Evolutionary conservation across 2,797 vertebrate genomes (phyloP), one percentile per base, ranked within the genome.

Genomic region (Anguilla megastoma): DNA sequence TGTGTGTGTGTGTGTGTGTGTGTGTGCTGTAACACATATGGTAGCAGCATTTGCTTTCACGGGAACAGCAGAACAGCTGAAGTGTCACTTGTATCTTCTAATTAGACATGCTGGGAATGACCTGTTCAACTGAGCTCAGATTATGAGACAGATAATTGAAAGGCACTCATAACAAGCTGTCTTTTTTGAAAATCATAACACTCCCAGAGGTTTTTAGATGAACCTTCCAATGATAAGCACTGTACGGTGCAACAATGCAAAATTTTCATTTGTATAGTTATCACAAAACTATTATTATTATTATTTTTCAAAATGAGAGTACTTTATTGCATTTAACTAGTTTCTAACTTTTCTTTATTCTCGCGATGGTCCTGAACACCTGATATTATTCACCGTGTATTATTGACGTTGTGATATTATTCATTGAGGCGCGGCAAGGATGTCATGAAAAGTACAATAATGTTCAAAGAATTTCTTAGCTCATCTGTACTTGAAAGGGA

Each of bases 81-180:
- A 21, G 41, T 82, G 45, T 82, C 79, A 50, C 50, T 82, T 80
- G 76, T 80, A 80, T 12, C 76, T 80, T 82, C 79, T 82, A 82
- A 50, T 82, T 82, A 82, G 21, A 82, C 79, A 82, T 50, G 41
- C 45, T 9, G 45, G 45, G 45, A 50, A 82, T 50, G 1, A 2
- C 18, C 79, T 45, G 41, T 82, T 50, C 79, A 50, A n/a, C 45
- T 82, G 41, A 48, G 18, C 41, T 50, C 45, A 45, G 41, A 45
- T 80, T 80, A 80, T 21, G 33, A 18, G 9, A 50, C 79, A 48
- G 45, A 50, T 82, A 50, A 50, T 50, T 82, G 79, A 82, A 82
- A 82, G 79, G 36, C 79, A 82, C 79, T 21, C 45, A 24, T 82
- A 27, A 82, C 41, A n/a, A n/a, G 1, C 33, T 21, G 63, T 69